Percentiles rank a stretch among this genome's conserved stretches.
Evolutionary conservation across 2,888 invertebrate genomes (phyloP).

Genomic region (Megastigmus dorsalis): DNA sequence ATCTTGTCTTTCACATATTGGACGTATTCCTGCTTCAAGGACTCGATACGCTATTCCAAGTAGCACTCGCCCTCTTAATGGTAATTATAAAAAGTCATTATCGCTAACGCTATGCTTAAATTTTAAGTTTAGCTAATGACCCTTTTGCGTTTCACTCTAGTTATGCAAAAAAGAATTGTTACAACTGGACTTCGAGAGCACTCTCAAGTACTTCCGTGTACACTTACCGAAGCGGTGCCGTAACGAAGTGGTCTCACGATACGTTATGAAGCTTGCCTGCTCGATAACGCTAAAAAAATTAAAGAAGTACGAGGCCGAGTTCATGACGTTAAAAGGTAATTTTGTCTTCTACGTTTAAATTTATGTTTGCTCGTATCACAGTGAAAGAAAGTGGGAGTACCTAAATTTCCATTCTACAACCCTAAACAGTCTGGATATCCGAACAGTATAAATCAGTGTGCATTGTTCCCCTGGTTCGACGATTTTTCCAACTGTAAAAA

Average conservation of each 20-base stretch:
- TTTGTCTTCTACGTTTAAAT: slow-evolving; percentile 73
- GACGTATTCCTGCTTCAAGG: slow-evolving; percentile 97
- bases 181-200: slow-evolving; percentile 96
- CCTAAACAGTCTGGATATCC: background rate
- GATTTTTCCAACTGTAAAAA: slow-evolving; percentile 3
- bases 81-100: slow-evolving; percentile 75
- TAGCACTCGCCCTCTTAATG: slow-evolving; percentile 93
- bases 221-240: slow-evolving; percentile 97
- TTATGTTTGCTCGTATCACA: too few species aligned
- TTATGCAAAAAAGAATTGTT: slow-evolving; percentile 92
- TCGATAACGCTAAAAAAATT: slow-evolving; percentile 94
- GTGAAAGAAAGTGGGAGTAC: background rate
- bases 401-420: background rate
- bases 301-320: slow-evolving; percentile 96
- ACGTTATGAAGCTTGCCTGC: slow-evolving; percentile 92
- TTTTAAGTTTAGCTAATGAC: background rate
- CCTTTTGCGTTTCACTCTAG: slow-evolving; percentile 71
- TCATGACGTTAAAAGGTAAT: slow-evolving; percentile 84
- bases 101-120: too few species aligned
- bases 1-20: slow-evolving; percentile 96
- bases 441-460: background rate
- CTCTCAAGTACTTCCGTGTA: slow-evolving; percentile 98
- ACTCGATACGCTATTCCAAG: slow-evolving; percentile 95
- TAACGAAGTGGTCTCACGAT: slow-evolving; percentile 90
- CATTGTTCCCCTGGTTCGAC: slow-evolving; percentile 10